Conservation (phyloP, 2,888 invertebrate genomes). For the Listrodromus nycthemerus region DNA sequence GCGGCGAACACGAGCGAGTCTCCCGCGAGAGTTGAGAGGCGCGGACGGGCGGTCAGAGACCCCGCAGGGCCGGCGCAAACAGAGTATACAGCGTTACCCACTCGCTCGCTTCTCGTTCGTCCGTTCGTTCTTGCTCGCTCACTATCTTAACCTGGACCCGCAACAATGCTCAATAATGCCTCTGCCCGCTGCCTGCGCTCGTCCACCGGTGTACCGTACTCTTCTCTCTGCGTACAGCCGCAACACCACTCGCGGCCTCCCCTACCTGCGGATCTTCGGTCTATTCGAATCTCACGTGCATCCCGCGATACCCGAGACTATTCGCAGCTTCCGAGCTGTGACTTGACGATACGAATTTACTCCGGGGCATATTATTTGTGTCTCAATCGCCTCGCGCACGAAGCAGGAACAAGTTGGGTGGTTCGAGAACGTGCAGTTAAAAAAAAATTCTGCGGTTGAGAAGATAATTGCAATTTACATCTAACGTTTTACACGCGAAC, state of each 20-base stretch:
- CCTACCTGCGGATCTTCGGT: conserved; percentile 9
- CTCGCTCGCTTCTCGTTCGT: conserved; percentile 69
- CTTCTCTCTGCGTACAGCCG: conserved; percentile 12
- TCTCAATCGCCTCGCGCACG: not conserved
- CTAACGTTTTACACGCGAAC: too few species aligned
- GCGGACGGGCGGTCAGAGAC: conserved; percentile 84
- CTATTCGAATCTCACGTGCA: conserved; percentile 22
- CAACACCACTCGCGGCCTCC: conserved; percentile 8
- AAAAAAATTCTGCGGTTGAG: not conserved
- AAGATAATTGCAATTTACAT: too few species aligned
- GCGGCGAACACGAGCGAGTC: conserved; percentile 77
- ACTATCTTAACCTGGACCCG: conserved; percentile 76
- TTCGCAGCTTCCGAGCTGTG: not conserved
- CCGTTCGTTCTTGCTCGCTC: conserved; percentile 30
- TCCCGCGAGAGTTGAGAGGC: conserved; percentile 81
- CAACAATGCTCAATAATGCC: conserved; percentile 77
- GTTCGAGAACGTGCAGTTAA: not conserved
- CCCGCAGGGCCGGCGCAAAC: conserved; percentile 83
- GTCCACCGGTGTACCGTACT: conserved; percentile 49
- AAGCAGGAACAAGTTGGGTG: not conserved
- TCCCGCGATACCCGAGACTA: not conserved
- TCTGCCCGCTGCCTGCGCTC: conserved; percentile 62
- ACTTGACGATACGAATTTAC: not conserved
- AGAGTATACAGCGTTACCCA: conserved; percentile 82
- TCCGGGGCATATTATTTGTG: not conserved